Evolutionary conservation across 1,140 invertebrate species (phyloP), one percentile per base, ranked within the genome.

Genomic region (Schlechtendalia chinensis): DNA sequence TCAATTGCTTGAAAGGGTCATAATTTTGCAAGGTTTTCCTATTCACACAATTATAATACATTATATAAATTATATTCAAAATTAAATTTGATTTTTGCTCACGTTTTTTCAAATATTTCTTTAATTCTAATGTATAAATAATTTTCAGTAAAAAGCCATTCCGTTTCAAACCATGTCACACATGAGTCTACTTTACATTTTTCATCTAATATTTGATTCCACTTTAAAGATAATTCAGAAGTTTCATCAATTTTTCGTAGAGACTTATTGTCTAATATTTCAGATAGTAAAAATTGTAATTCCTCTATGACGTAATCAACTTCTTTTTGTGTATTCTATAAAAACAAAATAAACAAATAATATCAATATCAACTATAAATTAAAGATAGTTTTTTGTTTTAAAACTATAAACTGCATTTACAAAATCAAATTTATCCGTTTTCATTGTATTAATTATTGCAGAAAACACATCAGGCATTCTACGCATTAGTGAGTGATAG

Each of bases 141-240:
- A 61, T 77, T 77, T 61, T 77, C 74, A 61, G 74, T 77, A 19
- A 77, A 61, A 45, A 77, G 74, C 74, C 74, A 77, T 61, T 77
- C 74, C 24, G 74, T 45, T 0, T 61, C 74, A 61, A 77, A 77
- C 74, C 74, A 77, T 47, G 74, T 59, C 19, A 77, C 22, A 45
- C 22, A n/a, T 5, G 74, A 77, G 8, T 77, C 74, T 24, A 10
- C 14, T 27, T 59, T 47, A 22, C 61, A 24, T 27, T 61, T 77
- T 24, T 61, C 22, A 50, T 61, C 58, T 61, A 77, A 27, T n/a
- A 77, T 61, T 77, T 77, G 32, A 47, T 77, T 77, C 74, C 74
- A 77, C 10, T 47, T 12, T 24, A 61, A 27, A 61, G 39, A 14
- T 27, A 77, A 61, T 27, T 45, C 27, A 61, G 32, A 77, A 54